Base-by-base conservation (phyloP, 1,140 invertebrate species). In the Xylocopa sonorina region DNA sequence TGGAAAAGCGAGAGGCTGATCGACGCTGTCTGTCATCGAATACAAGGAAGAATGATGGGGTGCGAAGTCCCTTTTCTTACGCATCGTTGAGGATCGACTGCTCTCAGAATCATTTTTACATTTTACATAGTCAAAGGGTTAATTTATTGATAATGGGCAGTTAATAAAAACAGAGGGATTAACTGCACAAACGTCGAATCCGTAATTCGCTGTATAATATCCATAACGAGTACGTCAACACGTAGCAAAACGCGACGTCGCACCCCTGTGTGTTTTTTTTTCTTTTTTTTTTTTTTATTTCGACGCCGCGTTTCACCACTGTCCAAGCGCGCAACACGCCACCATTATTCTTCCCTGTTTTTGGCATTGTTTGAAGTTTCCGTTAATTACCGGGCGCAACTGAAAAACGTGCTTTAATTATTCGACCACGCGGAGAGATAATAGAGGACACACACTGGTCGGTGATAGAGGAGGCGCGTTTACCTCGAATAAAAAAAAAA, bases 371-470 rank as follows among this genome's bases (percentile, higher is more conserved):
- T 63, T 29, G n/a, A 34, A 74, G 32, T 64, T 67, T 67, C 29
- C 73, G 62, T 76, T 66, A 67, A 76, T 74, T 74, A 74, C 46
- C 46, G 48, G 18, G 24, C 32, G n/a, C 43, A 21, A 51, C 46
- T 50, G 58, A 74, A 60, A 74, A 63, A 74, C 57, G 57, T n/a
- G 57, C 71, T 63, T 63, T 64, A 67, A 76, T 76, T 76, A 76
- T 55, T 76, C 62, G 62, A 10, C 38, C 73, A 14, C 38, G 14
- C n/a, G n/a, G n/a, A n/a, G 63, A 67, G 50, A 67, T 76, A 67
- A 43, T 57, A 57, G 41, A 41, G 24, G 38, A 55, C 50, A 53
- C n/a, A n/a, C n/a, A n/a, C n/a, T n/a, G n/a, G 2, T 3, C 18
- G 24, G 10, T 18, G 58, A 62, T 62, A 29, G 24, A 46, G 62